Conservation (phyloP, 2,888 invertebrate genomes). For the Heliothis peltigera region DNA sequence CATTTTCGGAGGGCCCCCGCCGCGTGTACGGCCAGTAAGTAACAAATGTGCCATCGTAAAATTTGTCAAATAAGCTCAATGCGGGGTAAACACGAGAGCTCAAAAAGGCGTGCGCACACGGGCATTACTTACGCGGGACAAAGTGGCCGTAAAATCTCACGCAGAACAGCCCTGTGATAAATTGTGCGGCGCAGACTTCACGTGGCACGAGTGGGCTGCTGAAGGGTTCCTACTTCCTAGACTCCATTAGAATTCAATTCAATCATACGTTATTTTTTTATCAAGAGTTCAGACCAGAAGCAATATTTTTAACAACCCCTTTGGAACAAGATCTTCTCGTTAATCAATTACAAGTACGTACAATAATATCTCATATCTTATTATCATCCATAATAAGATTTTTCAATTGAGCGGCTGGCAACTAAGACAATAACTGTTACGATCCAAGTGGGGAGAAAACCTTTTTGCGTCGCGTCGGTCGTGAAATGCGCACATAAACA, state of each 20-base stretch:
- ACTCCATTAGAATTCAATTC: not conserved
- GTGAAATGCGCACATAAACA: conserved; percentile 51
- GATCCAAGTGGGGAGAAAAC: conserved; percentile 55
- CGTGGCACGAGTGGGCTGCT: conserved; percentile 35
- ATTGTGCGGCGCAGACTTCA: conserved; percentile 60
- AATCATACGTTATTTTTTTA: not conserved
- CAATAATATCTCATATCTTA: not conserved
- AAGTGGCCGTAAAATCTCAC: conserved; percentile 76
- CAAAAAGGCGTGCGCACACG: conserved; percentile 65
- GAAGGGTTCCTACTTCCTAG: not conserved
- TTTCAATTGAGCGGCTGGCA: conserved; percentile 11
- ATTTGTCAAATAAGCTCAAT: conserved; percentile 50
- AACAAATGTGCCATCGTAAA: conserved; percentile 42
- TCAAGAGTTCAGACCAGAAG: too few relatives aligned
- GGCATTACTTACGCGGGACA: conserved; percentile 70
- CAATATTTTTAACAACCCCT: too few relatives aligned
- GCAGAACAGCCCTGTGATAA: conserved; percentile 70
- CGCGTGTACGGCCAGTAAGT: conserved; percentile 40
- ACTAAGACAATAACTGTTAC: conserved; percentile 35
- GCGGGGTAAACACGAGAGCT: conserved; percentile 46
- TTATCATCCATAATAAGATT: not conserved
- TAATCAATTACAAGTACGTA: too few relatives aligned
- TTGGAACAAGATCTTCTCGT: too few relatives aligned
- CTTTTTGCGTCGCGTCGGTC: conserved; percentile 42
- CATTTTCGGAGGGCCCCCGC: conserved; percentile 21